Conservation (phyloP, 2,113 vertebrate genomes). For the Carassius gibelio region DNA sequence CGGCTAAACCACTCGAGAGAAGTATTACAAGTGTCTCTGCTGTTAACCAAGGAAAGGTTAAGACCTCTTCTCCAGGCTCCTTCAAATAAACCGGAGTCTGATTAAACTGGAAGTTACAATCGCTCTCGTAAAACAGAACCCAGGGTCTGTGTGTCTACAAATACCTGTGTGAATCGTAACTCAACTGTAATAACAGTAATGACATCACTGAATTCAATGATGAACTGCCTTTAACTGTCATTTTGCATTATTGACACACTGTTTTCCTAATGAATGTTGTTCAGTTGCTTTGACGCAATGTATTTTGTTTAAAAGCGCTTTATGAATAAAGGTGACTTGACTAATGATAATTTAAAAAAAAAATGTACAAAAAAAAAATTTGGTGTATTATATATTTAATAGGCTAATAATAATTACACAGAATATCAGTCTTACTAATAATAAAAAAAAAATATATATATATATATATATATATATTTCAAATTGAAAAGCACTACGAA, state of each 20-base stretch:
- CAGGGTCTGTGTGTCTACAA: constrained; percentile 15
- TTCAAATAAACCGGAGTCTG: constrained; percentile 41
- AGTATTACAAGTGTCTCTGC: constrained; percentile 19
- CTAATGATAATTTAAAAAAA: too few species aligned
- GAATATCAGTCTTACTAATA: not conserved
- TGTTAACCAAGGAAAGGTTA: constrained; percentile 25
- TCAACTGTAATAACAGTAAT: not conserved
- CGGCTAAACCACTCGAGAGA: constrained; percentile 12
- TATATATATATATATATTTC: not conserved
- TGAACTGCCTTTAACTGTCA: too few species aligned
- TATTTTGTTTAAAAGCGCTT: too few species aligned
- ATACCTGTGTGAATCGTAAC: constrained; percentile 9
- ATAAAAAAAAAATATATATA: too few species aligned
- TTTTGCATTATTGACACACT: too few species aligned
- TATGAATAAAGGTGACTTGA: too few species aligned
- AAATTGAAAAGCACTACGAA: not conserved
- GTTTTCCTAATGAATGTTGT: too few species aligned
- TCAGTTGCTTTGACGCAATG: too few species aligned
- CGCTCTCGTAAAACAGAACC: constrained; percentile 19
- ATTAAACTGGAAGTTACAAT: constrained; percentile 32
- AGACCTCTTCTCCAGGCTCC: constrained; percentile 28
- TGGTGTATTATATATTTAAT: too few species aligned
- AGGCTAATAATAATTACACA: not conserved
- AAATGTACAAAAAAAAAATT: too few species aligned
- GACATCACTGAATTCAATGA: too few species aligned